Evolutionary conservation across 2,113 vertebrate species (phyloP), one percentile per base, ranked within the genome.

Genomic region (Romanogobio albipinnatus): DNA sequence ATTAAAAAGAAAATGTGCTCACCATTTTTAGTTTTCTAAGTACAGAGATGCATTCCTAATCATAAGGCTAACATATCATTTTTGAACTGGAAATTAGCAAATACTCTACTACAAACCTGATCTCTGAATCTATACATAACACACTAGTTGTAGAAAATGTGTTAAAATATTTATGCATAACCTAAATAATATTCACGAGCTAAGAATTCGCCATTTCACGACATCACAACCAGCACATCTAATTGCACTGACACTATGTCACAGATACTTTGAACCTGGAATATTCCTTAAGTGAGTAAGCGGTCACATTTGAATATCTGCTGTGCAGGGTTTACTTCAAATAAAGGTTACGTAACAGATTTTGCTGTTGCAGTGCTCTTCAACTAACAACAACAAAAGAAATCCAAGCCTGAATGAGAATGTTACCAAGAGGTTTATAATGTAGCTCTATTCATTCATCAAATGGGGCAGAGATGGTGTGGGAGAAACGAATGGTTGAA

Each of bases 401-500:
- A 68, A 81, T 36, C 43, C 15, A 45, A 81, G 79, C 43, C 62
- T 26, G 61, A 81, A 81, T 53, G 61, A 68, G 26, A 53, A 33
- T 36, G 61, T 81, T 68, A 68, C 9, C 26, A 14, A 33, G 47
- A 53, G 17, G 45, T 51, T 81, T 68, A 81, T 51, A 51, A 81
- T 68, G 43, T 22, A 64, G 45, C 26, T 19, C 61, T 68, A 66
- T 64, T 64, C 45, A 33, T 66, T 81, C 36, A 15, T 68, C 45
- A 81, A 19, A 81, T 29, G 43, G 77, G 24, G 39, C 59, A 47
- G 39, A 80, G 59, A 62, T 80, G 62, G 45, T 51, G 61, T 81
- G 79, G 62, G 61, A 68, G 58, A 81, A 81, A 81, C 43, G 1
- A 33, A 49, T 29, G 24, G 61, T 29, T 81, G 78, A 81, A 66